Base-by-base conservation (phyloP, 1,140 invertebrate species). In the Pogonomyrmex californicus region DNA sequence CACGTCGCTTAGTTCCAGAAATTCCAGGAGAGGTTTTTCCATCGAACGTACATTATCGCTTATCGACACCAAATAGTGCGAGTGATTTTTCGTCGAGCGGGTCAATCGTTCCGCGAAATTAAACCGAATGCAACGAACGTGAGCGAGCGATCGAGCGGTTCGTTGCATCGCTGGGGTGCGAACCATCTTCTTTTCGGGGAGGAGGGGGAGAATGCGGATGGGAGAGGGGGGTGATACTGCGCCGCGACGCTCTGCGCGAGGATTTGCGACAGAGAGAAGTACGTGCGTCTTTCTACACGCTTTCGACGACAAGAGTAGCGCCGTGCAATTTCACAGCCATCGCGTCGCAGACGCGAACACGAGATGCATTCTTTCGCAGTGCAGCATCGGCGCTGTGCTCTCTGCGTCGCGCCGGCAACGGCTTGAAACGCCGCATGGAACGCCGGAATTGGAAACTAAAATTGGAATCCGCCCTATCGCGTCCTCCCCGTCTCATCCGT, bases 261-360 rank as follows among this genome's bases (percentile, higher is more conserved):
- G 62, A 81, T 85, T 82, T 41, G 70, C 70, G 49, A 76, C 49
- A 54, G n/a, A 23, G 38, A 51, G 47, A 73, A 77, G 86, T 81
- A 85, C 85, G 88, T 75, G 76, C 23, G 44, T 62, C 41, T 73
- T 60, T 85, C 33, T 41, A 30, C 56, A 75, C 81, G 73, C 23
- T 70, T 30, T 49, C 65, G 23, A 47, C 68, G 58, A 88, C 81
- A n/a, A 88, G 82, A 82, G 89, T 91, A 88, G 62, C 83, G 73
- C 14, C 87, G 83, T 85, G 89, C 87, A 91, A 91, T 91, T 91
- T 91, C 90, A 90, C 90, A 91, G 90, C 73, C 90, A 78, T 91
- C 87, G 90, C 83, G n/a, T 91, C 89, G 73, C 86, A 83, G 78
- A 81, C 87, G 86, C 87, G 83, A 63, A 41, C 44, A 71, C 86